Evolutionary conservation across 1,140 invertebrate species (phyloP).

Genomic region (Hirudo medicinalis): DNA sequence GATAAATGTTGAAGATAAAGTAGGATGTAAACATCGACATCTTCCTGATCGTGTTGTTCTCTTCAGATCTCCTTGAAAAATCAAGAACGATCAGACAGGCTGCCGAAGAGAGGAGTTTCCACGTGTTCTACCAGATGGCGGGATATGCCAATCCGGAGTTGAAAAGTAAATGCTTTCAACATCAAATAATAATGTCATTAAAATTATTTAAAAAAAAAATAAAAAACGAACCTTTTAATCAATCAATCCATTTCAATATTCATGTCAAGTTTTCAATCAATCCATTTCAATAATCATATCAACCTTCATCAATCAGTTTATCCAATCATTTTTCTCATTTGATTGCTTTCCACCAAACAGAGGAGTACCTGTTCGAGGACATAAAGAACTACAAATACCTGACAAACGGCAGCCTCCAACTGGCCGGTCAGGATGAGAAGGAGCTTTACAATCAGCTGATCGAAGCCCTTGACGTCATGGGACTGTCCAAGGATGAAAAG

Average conservation of each 20-base stretch:
- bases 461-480: slow-evolving; percentile 98
- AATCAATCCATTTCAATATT: too few relatives aligned
- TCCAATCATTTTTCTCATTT: too few relatives aligned
- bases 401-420: slow-evolving; percentile 60
- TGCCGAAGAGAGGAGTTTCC: slow-evolving; percentile 90
- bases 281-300: too few relatives aligned
- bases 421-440: slow-evolving; percentile 86
- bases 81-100: slow-evolving; percentile 95
- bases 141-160: slow-evolving; percentile 67
- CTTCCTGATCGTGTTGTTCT: background rate
- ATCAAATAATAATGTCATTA: background rate
- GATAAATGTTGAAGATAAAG: too few relatives aligned
- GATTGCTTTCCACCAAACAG: slow-evolving; percentile 40
- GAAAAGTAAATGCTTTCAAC: slow-evolving; percentile 50
- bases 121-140: slow-evolving; percentile 96
- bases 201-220: background rate
- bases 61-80: slow-evolving; percentile 81
- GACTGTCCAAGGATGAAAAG: slow-evolving; percentile 78
- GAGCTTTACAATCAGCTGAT: slow-evolving; percentile 84
- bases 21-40: too few relatives aligned
- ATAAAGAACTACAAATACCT: slow-evolving; percentile 84
- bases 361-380: slow-evolving; percentile 90
- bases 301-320: too few relatives aligned
- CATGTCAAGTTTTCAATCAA: too few relatives aligned
- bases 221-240: too few relatives aligned